A percentile compares a stretch with the other conserved stretches of the same genome.
Conservation (phyloP, 2,888 invertebrate genomes). For the Clunio marinus region DNA sequence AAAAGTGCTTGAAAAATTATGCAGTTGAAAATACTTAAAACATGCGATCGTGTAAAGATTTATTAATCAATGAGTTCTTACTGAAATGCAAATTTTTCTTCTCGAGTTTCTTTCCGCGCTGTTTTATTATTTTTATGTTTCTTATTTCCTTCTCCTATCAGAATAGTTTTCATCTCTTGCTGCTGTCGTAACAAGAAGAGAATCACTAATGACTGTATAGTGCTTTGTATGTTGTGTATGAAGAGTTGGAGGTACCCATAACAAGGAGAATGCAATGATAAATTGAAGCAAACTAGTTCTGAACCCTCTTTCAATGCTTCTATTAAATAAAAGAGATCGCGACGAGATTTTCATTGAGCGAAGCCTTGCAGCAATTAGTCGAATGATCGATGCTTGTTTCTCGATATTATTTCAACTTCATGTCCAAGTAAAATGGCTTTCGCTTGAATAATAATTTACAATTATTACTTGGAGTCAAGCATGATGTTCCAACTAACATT, state of each 20-base stretch:
- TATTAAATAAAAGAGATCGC: no score
- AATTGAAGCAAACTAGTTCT: conserved; percentile 24
- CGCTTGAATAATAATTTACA: background rate
- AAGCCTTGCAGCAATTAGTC: conserved; percentile 3
- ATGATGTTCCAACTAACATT: no score
- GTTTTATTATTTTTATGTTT: background rate
- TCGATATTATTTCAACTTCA: background rate
- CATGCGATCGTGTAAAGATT: conserved; percentile 27
- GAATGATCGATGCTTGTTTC: conserved; percentile 20
- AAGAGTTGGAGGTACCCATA: no score
- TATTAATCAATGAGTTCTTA: conserved; percentile 15
- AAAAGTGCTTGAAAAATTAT: conserved; percentile 6
- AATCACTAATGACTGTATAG: conserved; percentile 6
- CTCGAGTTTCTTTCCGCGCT: background rate
- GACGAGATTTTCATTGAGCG: background rate
- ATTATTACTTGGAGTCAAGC: background rate
- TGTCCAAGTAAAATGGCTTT: background rate
- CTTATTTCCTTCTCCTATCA: background rate
- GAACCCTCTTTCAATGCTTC: background rate
- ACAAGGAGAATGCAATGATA: conserved; percentile 7
- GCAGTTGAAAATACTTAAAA: background rate
- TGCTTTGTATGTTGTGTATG: background rate
- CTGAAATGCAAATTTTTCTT: conserved; percentile 21
- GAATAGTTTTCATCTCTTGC: conserved; percentile 9
- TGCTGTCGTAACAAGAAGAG: background rate